A percentile compares a stretch with the other conserved stretches of the same genome.
Evolutionary conservation across 2,113 vertebrate genomes (phyloP).

Genomic region (Microtus ochrogaster): DNA sequence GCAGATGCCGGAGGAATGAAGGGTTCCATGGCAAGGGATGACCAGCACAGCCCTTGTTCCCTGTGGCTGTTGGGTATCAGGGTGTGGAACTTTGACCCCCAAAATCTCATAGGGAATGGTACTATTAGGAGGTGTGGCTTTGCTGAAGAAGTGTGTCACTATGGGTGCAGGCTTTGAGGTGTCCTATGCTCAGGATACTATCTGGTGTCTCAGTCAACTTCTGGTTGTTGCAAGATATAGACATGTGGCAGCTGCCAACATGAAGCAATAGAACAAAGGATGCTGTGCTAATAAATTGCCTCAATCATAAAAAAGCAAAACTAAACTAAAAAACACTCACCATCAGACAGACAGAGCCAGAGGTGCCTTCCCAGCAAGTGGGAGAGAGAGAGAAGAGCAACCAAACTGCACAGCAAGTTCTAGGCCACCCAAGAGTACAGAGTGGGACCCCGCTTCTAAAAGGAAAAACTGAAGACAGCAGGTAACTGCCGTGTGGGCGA

Average conservation of each 20-base stretch:
- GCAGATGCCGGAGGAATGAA: neutral
- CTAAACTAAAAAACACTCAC: neutral
- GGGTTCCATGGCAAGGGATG: neutral
- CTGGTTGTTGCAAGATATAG: neutral
- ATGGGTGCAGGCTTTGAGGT: neutral
- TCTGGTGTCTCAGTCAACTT: neutral
- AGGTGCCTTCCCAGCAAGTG: neutral
- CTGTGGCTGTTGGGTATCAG: neutral
- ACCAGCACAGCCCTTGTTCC: neutral
- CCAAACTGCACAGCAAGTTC: neutral
- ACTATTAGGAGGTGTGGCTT: neutral
- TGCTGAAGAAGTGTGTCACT: neutral
- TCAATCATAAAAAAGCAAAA: neutral
- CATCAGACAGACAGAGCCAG: neutral
- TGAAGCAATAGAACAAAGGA: neutral
- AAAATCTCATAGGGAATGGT: neutral
- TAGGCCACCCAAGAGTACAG: neutral
- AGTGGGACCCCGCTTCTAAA: neutral
- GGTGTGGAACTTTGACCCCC: neutral
- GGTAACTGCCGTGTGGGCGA: neutral
- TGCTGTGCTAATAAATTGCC: neutral
- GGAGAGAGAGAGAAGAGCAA: neutral
- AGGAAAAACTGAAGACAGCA: neutral
- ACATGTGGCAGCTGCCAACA: neutral
- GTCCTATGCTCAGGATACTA: neutral